Conservation (phyloP, 2,888 invertebrate genomes). For the Philaethria dido region DNA sequence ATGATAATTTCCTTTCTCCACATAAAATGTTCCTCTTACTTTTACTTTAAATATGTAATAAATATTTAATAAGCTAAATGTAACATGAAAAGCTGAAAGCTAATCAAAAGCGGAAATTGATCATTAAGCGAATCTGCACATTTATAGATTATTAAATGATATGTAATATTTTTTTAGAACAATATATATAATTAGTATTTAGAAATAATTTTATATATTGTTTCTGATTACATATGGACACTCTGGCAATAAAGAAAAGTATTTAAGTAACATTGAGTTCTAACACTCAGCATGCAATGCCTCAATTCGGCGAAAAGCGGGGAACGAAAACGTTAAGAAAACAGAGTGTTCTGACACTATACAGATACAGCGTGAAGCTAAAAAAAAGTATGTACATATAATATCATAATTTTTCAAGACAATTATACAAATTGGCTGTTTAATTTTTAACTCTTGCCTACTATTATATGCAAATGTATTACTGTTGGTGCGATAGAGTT, state of each 20-base stretch:
- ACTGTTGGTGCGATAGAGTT: background rate
- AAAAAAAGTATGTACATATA: too few relatives aligned
- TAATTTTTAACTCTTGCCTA: background rate
- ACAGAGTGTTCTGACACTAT: too few relatives aligned
- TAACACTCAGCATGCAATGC: too few relatives aligned
- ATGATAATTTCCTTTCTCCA: background rate
- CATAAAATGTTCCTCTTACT: background rate
- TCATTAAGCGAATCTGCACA: background rate
- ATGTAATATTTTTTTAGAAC: background rate
- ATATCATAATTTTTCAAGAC: background rate
- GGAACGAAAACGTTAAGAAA: too few relatives aligned
- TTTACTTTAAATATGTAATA: background rate
- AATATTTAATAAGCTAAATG: background rate
- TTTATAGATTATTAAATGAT: background rate
- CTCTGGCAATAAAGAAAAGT: too few relatives aligned
- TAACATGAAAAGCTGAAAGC: background rate
- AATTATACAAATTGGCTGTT: background rate
- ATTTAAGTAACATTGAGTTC: too few relatives aligned
- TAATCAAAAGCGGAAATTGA: background rate
- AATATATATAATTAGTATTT: too few relatives aligned
- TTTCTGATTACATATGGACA: background rate
- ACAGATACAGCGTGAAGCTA: too few relatives aligned
- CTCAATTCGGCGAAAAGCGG: too few relatives aligned
- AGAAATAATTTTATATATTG: too few relatives aligned
- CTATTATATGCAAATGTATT: constrained; percentile 5